Base-by-base conservation (phyloP, 1,140 invertebrate species). In the Sycophaga agraensis region DNA sequence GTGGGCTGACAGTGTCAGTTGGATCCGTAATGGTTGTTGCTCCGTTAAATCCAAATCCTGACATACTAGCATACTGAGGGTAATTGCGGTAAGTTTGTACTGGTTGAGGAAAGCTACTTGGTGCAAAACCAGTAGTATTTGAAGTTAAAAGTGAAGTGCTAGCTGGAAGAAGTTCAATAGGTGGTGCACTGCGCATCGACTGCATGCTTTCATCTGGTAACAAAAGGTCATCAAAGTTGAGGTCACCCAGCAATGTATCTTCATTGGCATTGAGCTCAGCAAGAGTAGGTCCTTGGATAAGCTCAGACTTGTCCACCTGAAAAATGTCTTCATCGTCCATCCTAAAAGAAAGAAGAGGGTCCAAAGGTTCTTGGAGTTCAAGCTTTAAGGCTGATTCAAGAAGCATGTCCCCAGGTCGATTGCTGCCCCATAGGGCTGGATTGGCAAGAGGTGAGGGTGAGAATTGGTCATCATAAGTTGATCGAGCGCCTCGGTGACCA, bases 291-390 rank as follows among this genome's bases (percentile, higher is more conserved):
- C 90, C 91, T 66, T 88, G 84, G 67, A 92, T 88, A 26, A 94
- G 83, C 80, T 94, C 91, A 42, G 89, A 87, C 78, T 93, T 92
- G 73, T 94, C 91, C 39, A 93, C 90, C 83, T 93, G 91, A 73
- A 93, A 93, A 65, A 94, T 92, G 72, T 93, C 91, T 73, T 94
- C 91, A 73, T 94, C 91, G 68, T 93, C 91, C 84, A 91, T 89
- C 75, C 86, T 89, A 46, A 89, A 87, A 4, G 85, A 73, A 6
- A 72, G 65, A 1, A 74, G 71, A 16, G 79, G 55, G 16, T 71
- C 73, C 50, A 78, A 69, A 0, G 75, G 55, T 54, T 79, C 77
- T 55, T 78, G 73, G 0, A 74, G 55, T 49, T 79, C 77, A 14
- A 74, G 58, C 35, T 73, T 76, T 40, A 74, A 74, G 1, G 71